Evolutionary conservation across 2,113 vertebrate genomes (phyloP).

Genomic region (Saguinus midas): DNA sequence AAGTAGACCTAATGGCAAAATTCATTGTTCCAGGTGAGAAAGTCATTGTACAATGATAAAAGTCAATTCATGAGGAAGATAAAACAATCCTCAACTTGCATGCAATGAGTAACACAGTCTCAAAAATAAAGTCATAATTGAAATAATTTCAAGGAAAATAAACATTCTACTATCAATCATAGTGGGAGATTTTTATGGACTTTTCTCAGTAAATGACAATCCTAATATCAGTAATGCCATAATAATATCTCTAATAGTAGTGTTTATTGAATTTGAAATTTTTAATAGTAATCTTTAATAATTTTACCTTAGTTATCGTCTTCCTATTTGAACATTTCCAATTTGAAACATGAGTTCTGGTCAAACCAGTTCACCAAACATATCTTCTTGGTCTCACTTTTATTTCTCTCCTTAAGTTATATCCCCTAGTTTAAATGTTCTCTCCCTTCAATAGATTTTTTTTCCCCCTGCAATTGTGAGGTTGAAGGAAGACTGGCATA

Average conservation of each 20-base stretch:
- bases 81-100: not conserved
- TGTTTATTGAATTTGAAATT: slow-evolving; percentile 22
- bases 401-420: not conserved
- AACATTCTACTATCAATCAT: not conserved
- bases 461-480: not conserved
- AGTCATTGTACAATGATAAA: not conserved
- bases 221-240: not conserved
- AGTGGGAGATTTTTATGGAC: not conserved
- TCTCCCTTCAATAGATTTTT: not conserved
- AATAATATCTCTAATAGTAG: not conserved
- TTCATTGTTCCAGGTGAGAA: slow-evolving; percentile 10
- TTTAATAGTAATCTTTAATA: not conserved
- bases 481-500: not conserved
- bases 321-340: slow-evolving; percentile 17
- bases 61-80: not conserved
- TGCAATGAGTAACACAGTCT: not conserved
- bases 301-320: not conserved
- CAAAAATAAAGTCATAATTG: slow-evolving; percentile 11
- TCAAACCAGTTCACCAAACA: not conserved
- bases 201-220: not conserved
- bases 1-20: slow-evolving; percentile 11
- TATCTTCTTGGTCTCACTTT: not conserved
- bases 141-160: not conserved
- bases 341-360: not conserved
- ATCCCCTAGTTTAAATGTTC: not conserved